Conservation (phyloP, 2,888 invertebrate species). For the Ennomos erosarius region DNA sequence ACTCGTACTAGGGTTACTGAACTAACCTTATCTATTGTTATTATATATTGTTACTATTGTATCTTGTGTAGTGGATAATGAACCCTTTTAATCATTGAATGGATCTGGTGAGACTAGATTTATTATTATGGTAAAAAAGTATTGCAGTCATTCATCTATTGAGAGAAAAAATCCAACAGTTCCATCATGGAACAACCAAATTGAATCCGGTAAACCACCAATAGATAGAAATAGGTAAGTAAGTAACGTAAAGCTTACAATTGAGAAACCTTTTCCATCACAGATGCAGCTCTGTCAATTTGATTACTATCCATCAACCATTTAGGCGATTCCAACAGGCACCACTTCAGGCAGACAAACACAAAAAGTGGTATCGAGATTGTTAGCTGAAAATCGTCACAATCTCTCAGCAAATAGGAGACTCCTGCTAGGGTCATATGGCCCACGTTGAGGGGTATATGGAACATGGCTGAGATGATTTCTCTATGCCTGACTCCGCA, state of each 20-base stretch:
- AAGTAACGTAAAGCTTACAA: constrained; percentile 56
- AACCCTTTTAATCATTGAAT: too few relatives aligned
- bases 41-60: too few relatives aligned
- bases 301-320: constrained; percentile 68
- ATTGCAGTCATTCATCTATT: not conserved
- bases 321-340: constrained; percentile 68
- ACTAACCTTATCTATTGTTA: too few relatives aligned
- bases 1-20: too few relatives aligned
- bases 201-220: too few relatives aligned
- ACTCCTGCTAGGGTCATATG: constrained; percentile 63
- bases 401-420: constrained; percentile 64
- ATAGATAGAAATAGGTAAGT: too few relatives aligned
- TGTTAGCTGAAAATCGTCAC: constrained; percentile 62
- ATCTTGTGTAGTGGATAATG: too few relatives aligned
- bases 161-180: too few relatives aligned
- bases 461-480: constrained; percentile 61
- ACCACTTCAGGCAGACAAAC: constrained; percentile 49
- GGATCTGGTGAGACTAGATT: too few relatives aligned
- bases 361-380: constrained; percentile 65
- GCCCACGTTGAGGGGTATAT: constrained; percentile 66
- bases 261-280: constrained; percentile 60
- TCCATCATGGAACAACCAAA: too few relatives aligned
- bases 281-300: constrained; percentile 51
- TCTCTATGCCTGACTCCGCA: constrained; percentile 62
- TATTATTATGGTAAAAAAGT: not conserved